Conservation (phyloP, 2,113 vertebrate genomes). For the Podiceps cristatus region DNA sequence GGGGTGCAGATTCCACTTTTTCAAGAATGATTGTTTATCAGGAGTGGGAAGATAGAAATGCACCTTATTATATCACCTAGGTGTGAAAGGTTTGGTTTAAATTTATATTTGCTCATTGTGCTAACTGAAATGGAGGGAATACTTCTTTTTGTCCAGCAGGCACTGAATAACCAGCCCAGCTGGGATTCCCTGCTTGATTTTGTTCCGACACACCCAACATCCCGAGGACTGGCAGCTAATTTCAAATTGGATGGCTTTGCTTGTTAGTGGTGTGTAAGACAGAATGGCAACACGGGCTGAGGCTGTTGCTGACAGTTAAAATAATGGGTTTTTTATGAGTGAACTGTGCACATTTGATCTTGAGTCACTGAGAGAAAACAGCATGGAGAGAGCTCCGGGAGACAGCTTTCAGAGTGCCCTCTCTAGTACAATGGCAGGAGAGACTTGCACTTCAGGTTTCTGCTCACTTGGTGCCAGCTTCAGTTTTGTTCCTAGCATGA, state of each 20-base stretch:
- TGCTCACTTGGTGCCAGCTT: neutral
- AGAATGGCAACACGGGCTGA: slow-evolving; percentile 5
- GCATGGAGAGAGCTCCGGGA: neutral
- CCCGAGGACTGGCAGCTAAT: slow-evolving; percentile 13
- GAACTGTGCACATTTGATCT: neutral
- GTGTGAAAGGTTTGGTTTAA: neutral
- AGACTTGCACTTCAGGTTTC: neutral
- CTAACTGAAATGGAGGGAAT: neutral
- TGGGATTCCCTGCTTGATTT: neutral
- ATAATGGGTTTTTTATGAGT: neutral
- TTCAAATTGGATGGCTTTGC: neutral
- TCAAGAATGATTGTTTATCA: neutral
- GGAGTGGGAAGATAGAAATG: neutral
- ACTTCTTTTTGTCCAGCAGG: neutral
- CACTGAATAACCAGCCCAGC: neutral
- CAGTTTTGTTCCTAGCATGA: neutral
- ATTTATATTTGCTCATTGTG: neutral
- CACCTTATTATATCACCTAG: neutral
- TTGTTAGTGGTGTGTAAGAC: neutral
- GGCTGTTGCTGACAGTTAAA: slow-evolving; percentile 6
- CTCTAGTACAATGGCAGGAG: neutral
- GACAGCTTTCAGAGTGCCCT: neutral
- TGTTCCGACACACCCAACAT: neutral
- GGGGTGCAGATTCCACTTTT: neutral
- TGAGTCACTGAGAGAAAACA: neutral